These are phyloP conservation scores for Calliphora vomitoria DNA, from an alignment of 2,888 invertebrate species.

Conservation along the genomic window DNA sequence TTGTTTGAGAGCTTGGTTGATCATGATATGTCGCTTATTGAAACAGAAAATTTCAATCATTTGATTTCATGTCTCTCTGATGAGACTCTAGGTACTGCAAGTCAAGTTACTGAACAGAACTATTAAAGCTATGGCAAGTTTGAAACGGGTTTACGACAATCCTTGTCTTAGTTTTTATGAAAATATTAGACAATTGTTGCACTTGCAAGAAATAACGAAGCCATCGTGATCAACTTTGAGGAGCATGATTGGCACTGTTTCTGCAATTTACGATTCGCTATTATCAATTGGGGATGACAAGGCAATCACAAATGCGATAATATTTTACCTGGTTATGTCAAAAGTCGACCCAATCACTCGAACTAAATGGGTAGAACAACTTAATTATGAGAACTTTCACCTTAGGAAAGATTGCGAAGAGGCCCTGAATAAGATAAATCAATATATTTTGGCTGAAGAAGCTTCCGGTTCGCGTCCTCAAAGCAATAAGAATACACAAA, in stretches of 20 bases:
- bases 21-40: neutral
- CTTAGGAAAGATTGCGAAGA: neutral
- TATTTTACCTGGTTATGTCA: neutral
- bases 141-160: neutral
- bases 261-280: neutral
- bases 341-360: constrained; percentile 1
- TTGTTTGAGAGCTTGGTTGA: neutral
- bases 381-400: neutral
- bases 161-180: no score
- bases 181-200: no score
- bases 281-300: neutral
- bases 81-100: neutral
- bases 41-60: neutral
- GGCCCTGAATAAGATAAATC: neutral
- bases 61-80: neutral
- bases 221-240: no score
- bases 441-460: neutral
- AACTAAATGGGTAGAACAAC: neutral
- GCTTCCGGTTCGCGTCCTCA: neutral
- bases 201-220: no score
- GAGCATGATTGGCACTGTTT: no score
- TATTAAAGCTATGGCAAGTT: neutral
- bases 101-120: neutral
- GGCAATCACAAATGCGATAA: neutral
- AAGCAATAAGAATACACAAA: neutral